Conservation (phyloP, 35 echinoderm and acorn worm species). For the Ptychodera flava region DNA sequence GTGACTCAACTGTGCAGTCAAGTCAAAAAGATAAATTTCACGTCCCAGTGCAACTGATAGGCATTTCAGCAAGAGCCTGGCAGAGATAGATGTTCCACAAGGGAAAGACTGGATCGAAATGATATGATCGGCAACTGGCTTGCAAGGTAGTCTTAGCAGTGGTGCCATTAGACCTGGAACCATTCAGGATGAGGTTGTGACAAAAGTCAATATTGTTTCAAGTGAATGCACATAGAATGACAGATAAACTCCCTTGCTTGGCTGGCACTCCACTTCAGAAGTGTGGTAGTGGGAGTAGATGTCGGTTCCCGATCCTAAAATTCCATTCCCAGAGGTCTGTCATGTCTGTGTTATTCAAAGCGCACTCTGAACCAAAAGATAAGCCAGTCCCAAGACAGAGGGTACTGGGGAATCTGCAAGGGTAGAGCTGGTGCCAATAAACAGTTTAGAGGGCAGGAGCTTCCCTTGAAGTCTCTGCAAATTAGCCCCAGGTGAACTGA, state of each 20-base stretch:
- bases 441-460: not conserved
- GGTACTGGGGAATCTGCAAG: not conserved
- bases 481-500: not conserved
- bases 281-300: no score
- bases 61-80: not conserved
- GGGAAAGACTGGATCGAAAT: no score
- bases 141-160: no score
- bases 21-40: conserved; percentile 2
- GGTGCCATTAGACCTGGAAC: not conserved
- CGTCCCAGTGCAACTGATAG: not conserved
- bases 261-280: no score
- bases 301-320: no score
- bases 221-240: no score
- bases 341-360: not conserved
- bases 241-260: no score
- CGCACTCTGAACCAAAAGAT: not conserved
- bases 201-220: not conserved
- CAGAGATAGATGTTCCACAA: not conserved
- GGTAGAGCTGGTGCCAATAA: not conserved
- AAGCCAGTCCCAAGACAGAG: not conserved
- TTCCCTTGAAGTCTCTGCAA: not conserved
- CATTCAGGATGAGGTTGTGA: not conserved
- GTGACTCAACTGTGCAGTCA: not conserved
- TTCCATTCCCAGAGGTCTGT: not conserved
- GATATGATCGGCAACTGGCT: no score